Conservation (phyloP, 2,113 vertebrate genomes). For the Copsychus sechellarum region DNA sequence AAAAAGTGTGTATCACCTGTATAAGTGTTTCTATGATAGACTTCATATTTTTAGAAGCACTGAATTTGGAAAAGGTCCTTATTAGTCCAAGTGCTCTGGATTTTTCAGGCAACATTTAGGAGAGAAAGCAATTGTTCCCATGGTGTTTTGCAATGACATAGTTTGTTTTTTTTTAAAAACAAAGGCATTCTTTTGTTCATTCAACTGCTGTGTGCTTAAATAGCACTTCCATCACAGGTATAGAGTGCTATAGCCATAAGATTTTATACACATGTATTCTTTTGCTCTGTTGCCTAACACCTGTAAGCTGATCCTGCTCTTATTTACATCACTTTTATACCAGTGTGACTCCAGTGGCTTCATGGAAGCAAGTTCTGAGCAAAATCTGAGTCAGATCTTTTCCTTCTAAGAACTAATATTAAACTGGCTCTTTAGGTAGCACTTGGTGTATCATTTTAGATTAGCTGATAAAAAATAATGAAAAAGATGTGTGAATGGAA, state of each 20-base stretch:
- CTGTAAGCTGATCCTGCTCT: constrained; percentile 25
- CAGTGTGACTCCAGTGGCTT: background rate
- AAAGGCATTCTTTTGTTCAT: constrained; percentile 1
- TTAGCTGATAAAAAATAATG: constrained; percentile 54
- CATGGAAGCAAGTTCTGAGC: background rate
- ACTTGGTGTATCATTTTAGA: constrained; percentile 60
- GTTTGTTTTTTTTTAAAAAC: background rate
- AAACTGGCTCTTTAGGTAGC: constrained; percentile 42
- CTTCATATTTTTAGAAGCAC: constrained; percentile 52
- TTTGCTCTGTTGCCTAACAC: background rate
- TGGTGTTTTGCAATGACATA: constrained; percentile 7
- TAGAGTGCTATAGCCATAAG: background rate
- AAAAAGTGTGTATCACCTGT: constrained; percentile 64
- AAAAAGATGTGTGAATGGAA: constrained; percentile 27
- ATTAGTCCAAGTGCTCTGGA: constrained; percentile 28
- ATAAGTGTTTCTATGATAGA: constrained; percentile 15
- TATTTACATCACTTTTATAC: background rate
- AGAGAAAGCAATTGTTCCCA: constrained; percentile 25
- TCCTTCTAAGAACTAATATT: constrained; percentile 22
- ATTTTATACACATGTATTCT: background rate
- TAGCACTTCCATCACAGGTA: background rate
- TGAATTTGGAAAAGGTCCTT: constrained; percentile 34
- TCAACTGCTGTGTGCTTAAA: background rate
- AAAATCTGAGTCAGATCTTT: constrained; percentile 12
- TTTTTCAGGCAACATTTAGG: constrained; percentile 18